Evolutionary conservation across 2,888 invertebrate genomes (phyloP).

Genomic region (Neoitamus cyanurus): DNA sequence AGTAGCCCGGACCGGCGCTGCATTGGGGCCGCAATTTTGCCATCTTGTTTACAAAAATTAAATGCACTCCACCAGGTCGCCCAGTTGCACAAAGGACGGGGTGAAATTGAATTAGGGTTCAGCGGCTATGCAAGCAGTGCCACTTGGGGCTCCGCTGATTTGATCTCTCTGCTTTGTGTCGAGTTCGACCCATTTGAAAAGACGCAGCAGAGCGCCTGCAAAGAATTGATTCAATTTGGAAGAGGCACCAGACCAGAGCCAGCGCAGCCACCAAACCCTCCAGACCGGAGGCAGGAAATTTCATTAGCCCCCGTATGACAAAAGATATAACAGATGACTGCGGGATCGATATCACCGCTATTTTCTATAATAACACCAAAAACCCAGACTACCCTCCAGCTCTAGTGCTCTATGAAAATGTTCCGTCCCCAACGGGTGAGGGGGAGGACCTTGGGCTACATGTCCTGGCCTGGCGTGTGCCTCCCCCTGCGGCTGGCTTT

Average conservation of each 20-base stretch:
- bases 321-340: neutral
- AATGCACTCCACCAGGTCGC: neutral
- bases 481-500: neutral
- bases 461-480: neutral
- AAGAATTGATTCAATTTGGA: neutral
- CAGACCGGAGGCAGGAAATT: neutral
- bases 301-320: neutral
- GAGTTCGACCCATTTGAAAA: neutral
- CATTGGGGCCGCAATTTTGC: neutral
- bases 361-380: neutral
- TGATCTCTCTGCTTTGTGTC: neutral
- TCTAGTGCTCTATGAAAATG: neutral
- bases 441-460: neutral
- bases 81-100: neutral
- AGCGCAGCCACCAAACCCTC: neutral
- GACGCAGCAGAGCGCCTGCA: neutral
- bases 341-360: neutral
- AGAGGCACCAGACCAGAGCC: neutral
- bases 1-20: neutral
- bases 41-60: conserved; percentile 17
- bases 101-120: neutral
- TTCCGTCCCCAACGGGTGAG: neutral
- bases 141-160: neutral
- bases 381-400: neutral
- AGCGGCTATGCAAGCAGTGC: neutral